Evolutionary conservation across 2,113 vertebrate genomes (phyloP), one percentile per base, ranked within the genome.

Genomic region (Pleuronectes platessa): DNA sequence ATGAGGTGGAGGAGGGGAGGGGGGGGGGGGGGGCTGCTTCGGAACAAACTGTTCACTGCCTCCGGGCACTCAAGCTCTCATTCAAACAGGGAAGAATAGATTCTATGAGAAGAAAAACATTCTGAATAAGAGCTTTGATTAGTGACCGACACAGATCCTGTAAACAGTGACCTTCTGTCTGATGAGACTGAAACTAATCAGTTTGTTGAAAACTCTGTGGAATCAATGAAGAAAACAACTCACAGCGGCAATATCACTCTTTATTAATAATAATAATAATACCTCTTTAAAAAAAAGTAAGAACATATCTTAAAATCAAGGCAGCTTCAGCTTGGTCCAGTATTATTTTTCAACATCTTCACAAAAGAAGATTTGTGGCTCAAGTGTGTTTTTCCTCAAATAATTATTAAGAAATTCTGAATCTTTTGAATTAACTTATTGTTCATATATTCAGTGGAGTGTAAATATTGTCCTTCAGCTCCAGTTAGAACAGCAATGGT

Each of bases 41-140:
- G 69, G 89, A 86, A 88, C 87, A 92, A 86, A 84, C 67, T 82
- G 86, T 89, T 86, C 86, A 78, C 74, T 76, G 78, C 78, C 63
- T 81, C 49, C 37, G 18, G 83, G 69, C 72, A 64, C 42, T 9
- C 0, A 53, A 58, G 45, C 63, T 77, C 78, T 65, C 2, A 53
- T 51, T 51, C 61, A 84, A 76, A 68, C 76, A 35, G 20, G 69
- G 26, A 17, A 66, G 54, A 84, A 60, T 26, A 2, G 4, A 17
- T 18, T 18, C 47, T 15, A 51, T 18, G 17, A 51, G 45, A 27
- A 61, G 17, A 45, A 62, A 62, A 21, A 3, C 53, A 58, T 60
- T 5, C 1, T n/a, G 60, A 40, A 40, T 21, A 62, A 40, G 4
- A 62, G 4, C 65, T 2, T 7, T 13, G 49, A 14, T 2, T 5